phyloP scores from a whole-genome alignment of 2,113 vertebrate genomes.

The Chamaea fasciata region DNA sequence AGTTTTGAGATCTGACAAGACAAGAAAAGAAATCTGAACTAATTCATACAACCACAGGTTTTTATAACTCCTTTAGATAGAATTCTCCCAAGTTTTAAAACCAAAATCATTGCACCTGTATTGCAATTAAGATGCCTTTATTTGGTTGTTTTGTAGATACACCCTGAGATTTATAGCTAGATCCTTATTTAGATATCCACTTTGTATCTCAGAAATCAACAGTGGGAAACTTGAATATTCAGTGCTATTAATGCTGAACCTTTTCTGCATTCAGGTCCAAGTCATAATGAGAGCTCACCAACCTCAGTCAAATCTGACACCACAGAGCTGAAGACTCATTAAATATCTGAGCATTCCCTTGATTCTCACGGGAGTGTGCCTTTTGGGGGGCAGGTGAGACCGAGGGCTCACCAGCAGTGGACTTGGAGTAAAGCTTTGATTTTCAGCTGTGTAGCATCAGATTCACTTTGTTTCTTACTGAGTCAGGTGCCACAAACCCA shows the following conservation, averaged over 20 bases:
- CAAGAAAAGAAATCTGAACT: not conserved
- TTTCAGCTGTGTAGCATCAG: not conserved
- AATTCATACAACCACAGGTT: not conserved
- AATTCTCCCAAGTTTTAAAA: not conserved
- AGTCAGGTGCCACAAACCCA: not conserved
- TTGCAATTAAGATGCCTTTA: not conserved
- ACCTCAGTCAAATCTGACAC: not conserved
- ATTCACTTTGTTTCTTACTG: not conserved
- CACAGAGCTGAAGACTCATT: not conserved
- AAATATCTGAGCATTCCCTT: not conserved
- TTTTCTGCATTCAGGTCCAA: not conserved
- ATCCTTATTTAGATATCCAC: not conserved
- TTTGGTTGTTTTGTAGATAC: not conserved
- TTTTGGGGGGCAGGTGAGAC: not conserved
- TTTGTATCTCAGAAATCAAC: not conserved
- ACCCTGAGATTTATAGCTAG: not conserved
- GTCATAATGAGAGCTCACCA: not conserved
- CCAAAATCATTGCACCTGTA: not conserved
- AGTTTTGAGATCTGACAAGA: not conserved
- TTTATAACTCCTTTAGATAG: not conserved
- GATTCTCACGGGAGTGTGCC: not conserved
- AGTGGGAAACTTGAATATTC: not conserved
- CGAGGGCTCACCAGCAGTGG: not conserved
- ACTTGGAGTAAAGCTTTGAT: not conserved
- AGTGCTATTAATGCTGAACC: not conserved